Evolutionary conservation across 2,113 vertebrate species (phyloP).

Genomic region (Anser cygnoides): DNA sequence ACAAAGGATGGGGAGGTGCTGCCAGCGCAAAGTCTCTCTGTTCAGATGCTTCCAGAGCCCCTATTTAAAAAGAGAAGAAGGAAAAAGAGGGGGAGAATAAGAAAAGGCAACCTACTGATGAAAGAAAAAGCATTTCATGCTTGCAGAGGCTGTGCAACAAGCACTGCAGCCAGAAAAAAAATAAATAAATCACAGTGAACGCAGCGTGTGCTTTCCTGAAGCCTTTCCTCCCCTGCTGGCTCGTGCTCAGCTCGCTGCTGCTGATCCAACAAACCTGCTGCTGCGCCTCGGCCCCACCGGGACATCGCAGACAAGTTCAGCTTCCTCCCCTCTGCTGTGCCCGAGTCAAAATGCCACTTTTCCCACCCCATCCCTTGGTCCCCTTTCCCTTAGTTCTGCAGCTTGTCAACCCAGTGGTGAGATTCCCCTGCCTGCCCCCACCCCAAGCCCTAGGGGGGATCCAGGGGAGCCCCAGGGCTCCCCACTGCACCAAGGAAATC

Average conservation of each 20-base stretch:
- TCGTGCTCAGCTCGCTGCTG: background rate
- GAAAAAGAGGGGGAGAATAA: background rate
- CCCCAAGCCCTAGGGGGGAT: background rate
- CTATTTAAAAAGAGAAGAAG: background rate
- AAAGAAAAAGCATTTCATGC: background rate
- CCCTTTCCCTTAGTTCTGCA: background rate
- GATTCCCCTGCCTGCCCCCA: conserved; percentile 9
- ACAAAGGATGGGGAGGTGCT: background rate
- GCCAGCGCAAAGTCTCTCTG: background rate
- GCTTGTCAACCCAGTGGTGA: conserved; percentile 45
- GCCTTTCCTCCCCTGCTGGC: background rate
- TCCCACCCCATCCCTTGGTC: background rate
- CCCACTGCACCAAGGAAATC: background rate
- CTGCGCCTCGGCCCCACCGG: rapidly evolving
- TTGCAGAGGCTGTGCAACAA: background rate
- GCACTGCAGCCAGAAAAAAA: background rate
- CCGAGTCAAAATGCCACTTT: background rate
- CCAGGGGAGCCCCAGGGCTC: background rate
- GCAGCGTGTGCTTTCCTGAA: background rate
- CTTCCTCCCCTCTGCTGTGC: background rate
- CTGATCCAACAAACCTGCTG: no score
- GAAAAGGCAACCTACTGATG: background rate
- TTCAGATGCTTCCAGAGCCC: background rate
- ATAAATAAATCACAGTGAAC: background rate
- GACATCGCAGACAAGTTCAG: background rate